phyloP scores from a whole-genome alignment of 2,888 invertebrate species.

The Agriopis marginaria region DNA sequence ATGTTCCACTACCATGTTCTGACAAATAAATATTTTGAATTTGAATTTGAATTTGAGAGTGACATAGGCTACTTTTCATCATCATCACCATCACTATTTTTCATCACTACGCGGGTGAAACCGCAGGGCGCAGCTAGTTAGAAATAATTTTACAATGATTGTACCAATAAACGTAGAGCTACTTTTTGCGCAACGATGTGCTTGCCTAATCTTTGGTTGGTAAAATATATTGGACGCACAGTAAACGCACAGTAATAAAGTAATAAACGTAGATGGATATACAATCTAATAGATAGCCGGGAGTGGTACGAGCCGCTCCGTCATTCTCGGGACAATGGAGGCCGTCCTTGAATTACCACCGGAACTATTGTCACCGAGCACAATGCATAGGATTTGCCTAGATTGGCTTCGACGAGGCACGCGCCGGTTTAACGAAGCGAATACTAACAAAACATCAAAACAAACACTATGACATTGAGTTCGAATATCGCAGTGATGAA shows the following conservation, averaged over 20 bases:
- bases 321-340: slow-evolving; percentile 68
- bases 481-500: slow-evolving; percentile 22
- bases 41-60: too few species aligned
- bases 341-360: slow-evolving; percentile 81
- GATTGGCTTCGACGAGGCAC: slow-evolving; percentile 67
- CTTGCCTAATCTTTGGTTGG: slow-evolving; percentile 26
- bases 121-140: too few species aligned
- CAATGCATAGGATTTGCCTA: slow-evolving; percentile 79
- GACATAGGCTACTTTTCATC: too few species aligned
- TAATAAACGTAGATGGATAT: slow-evolving; percentile 31
- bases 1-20: too few species aligned
- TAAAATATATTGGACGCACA: slow-evolving; percentile 44
- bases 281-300: slow-evolving; percentile 42
- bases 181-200: slow-evolving; percentile 18
- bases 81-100: too few species aligned
- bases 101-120: too few species aligned
- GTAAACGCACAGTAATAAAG: slow-evolving; percentile 25
- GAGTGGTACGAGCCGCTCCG: slow-evolving; percentile 54
- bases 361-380: slow-evolving; percentile 78
- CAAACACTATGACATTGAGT: slow-evolving; percentile 23
- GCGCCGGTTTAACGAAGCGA: slow-evolving; percentile 65
- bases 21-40: too few species aligned
- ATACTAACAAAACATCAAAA: slow-evolving; percentile 52
- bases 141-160: slow-evolving; percentile 17
- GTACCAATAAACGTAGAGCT: slow-evolving; percentile 20